A percentile compares a stretch with the other conserved stretches of the same genome.
phyloP scores from a whole-genome alignment of 2,888 invertebrate species.

The Lysandra bellargus region DNA sequence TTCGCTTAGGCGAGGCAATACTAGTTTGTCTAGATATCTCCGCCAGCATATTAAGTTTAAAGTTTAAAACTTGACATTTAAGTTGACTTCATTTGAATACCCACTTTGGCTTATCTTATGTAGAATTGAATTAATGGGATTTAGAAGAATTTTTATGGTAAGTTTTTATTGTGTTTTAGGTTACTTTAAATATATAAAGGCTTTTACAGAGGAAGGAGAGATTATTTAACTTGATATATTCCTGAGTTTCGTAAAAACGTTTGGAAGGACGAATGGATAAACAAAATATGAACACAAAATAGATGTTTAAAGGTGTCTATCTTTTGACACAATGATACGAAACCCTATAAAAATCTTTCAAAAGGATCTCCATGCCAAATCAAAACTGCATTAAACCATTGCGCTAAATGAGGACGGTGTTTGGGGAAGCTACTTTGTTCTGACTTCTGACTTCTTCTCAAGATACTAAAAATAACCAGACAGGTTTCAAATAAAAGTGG shows the following conservation, averaged over 20 bases:
- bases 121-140: neutral
- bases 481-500: constrained; percentile 5
- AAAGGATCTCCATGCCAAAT: too few relatives aligned
- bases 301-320: too few relatives aligned
- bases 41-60: neutral
- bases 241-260: neutral
- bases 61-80: constrained; percentile 1
- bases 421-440: neutral
- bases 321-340: too few relatives aligned
- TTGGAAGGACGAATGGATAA: too few relatives aligned
- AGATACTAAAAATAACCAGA: constrained; percentile 19
- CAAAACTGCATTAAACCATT: neutral
- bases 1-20: constrained; percentile 9
- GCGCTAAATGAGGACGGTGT: neutral
- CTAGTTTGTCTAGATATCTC: constrained; percentile 17
- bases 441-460: neutral
- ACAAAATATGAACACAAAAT: too few relatives aligned
- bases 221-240: neutral
- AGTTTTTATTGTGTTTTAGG: neutral
- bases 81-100: constrained; percentile 4
- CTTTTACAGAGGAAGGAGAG: neutral
- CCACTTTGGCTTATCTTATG: neutral
- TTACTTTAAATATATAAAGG: neutral
- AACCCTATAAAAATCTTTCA: too few relatives aligned
- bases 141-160: neutral